phyloP scores from a whole-genome alignment of 2,113 vertebrate genomes.

The Monopterus albus region DNA sequence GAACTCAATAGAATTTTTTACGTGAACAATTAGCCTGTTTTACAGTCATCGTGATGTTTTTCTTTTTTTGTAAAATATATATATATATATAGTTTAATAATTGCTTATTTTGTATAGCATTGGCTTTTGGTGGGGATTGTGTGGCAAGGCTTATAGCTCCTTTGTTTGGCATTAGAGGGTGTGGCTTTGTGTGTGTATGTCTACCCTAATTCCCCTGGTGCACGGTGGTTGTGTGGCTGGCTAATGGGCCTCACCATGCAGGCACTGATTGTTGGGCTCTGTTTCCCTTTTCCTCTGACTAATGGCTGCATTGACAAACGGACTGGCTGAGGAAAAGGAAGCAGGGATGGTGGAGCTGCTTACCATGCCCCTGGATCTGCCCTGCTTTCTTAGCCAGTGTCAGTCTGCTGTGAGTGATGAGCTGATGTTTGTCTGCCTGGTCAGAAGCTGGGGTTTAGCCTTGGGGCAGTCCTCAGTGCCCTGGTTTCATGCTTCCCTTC shows the following conservation, averaged over 20 bases:
- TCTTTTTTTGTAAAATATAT: too few relatives aligned
- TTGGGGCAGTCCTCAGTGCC: slow-evolving; percentile 43
- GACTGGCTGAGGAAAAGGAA: slow-evolving; percentile 70
- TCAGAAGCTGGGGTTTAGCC: slow-evolving; percentile 41
- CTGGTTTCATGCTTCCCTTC: slow-evolving; percentile 42
- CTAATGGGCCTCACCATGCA: slow-evolving; percentile 65
- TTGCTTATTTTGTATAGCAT: slow-evolving; percentile 13
- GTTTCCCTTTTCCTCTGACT: slow-evolving; percentile 70
- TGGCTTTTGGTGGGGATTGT: slow-evolving; percentile 3
- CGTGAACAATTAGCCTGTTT: too few relatives aligned
- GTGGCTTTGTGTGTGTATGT: slow-evolving; percentile 42
- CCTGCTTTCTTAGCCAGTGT: slow-evolving; percentile 55
- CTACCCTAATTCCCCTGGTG: slow-evolving; percentile 50
- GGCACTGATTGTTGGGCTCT: slow-evolving; percentile 61
- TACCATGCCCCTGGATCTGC: slow-evolving; percentile 44
- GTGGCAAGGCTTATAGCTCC: background rate
- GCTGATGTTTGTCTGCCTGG: slow-evolving; percentile 52
- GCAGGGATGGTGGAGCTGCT: slow-evolving; percentile 39
- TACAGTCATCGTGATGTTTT: too few relatives aligned
- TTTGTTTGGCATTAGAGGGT: slow-evolving; percentile 54
- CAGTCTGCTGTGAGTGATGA: slow-evolving; percentile 25
- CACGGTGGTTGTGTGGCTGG: slow-evolving; percentile 49
- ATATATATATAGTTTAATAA: too few relatives aligned
- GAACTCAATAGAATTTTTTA: too few relatives aligned
- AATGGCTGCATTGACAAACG: slow-evolving; percentile 72